Conservation (phyloP, 2,888 invertebrate species). For the Cecidostiba fungosa region DNA sequence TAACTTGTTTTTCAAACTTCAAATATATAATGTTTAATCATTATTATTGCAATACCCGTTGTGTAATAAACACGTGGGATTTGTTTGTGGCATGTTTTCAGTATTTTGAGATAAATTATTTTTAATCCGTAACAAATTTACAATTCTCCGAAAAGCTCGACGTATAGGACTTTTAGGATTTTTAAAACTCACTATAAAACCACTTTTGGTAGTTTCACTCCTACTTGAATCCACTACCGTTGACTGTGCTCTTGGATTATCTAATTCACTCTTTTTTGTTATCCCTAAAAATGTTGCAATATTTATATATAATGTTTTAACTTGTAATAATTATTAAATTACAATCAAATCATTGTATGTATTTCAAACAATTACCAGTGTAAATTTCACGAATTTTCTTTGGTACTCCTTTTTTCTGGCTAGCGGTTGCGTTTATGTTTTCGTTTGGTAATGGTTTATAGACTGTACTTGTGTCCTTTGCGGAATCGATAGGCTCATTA, state of each 20-base stretch:
- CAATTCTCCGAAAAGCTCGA: not conserved
- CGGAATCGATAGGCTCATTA: not conserved
- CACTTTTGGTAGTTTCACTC: not conserved
- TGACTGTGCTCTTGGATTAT: slow-evolving; percentile 11
- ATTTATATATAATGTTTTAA: slow-evolving; percentile 18
- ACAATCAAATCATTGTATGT: not conserved
- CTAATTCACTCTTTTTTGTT: not conserved
- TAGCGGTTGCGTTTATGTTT: not conserved
- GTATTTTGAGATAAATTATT: not conserved
- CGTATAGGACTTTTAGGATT: not conserved
- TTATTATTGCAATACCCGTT: not conserved
- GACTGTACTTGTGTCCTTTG: not conserved
- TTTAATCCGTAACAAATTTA: slow-evolving; percentile 16
- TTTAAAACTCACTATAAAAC: slow-evolving; percentile 7
- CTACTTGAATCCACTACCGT: slow-evolving; percentile 8
- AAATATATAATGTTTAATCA: not conserved
- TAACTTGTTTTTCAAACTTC: too few species aligned
- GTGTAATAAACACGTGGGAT: not conserved
- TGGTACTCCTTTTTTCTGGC: not conserved
- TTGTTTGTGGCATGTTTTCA: not conserved
- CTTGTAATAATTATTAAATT: not conserved
- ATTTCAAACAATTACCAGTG: not conserved
- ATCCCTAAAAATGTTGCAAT: slow-evolving; percentile 1
- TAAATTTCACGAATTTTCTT: not conserved
- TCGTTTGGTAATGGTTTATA: not conserved